Evolutionary conservation across 2,113 vertebrate species (phyloP).

Genomic region (Pomatorhinus ruficollis): DNA sequence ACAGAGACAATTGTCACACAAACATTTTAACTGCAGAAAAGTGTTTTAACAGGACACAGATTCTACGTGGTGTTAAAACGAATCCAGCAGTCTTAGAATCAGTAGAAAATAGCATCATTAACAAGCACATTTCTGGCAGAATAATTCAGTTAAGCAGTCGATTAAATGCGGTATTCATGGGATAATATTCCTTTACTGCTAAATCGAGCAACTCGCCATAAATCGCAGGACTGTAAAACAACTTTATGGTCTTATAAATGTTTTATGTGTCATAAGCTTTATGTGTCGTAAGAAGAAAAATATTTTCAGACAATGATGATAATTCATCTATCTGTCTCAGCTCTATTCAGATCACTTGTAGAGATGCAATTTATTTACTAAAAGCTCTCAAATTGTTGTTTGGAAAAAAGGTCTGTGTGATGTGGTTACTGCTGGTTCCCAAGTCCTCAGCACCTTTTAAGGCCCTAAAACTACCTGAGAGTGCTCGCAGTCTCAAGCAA

Average conservation of each 20-base stretch:
- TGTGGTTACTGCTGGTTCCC: background rate
- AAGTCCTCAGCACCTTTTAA: background rate
- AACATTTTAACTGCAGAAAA: slow-evolving; percentile 13
- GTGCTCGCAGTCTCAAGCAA: background rate
- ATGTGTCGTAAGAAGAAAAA: background rate
- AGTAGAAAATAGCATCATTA: background rate
- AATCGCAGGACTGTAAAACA: background rate
- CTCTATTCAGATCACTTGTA: background rate
- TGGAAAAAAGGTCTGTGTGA: background rate
- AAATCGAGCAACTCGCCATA: background rate
- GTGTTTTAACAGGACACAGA: slow-evolving; percentile 5
- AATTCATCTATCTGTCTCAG: background rate
- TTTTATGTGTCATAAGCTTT: background rate
- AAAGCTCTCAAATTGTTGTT: background rate
- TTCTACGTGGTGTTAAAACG: background rate
- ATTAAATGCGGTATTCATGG: background rate
- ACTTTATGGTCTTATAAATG: background rate
- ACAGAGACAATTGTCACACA: slow-evolving; percentile 23
- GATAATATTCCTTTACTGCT: background rate
- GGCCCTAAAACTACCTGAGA: background rate
- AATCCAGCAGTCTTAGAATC: background rate
- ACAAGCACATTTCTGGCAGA: slow-evolving; percentile 4
- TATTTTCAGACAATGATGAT: background rate
- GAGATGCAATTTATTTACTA: background rate
- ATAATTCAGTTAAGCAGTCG: background rate